Evolutionary conservation across 2,888 invertebrate species (phyloP).

Genomic region (Patella pellucida): DNA sequence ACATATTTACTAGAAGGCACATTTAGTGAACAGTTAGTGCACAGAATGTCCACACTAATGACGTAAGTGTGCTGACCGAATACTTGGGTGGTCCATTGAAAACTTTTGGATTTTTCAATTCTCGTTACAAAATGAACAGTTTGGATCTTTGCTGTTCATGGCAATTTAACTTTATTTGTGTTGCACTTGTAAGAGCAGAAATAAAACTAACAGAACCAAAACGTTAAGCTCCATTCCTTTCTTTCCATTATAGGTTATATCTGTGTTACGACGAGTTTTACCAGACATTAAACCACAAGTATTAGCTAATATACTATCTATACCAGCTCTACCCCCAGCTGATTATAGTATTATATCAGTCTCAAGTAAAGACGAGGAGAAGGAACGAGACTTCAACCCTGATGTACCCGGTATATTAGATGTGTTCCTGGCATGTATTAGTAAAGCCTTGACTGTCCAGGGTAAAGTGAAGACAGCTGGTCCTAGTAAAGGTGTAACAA

Average conservation of each 20-base stretch:
- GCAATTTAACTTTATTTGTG: too few relatives aligned
- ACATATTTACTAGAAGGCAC: too few relatives aligned
- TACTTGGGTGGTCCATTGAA: too few relatives aligned
- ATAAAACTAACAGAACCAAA: too few relatives aligned
- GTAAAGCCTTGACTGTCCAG: conserved; percentile 91
- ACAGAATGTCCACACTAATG: too few relatives aligned
- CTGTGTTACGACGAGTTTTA: conserved; percentile 86
- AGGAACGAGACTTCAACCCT: conserved; percentile 63
- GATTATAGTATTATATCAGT: conserved; percentile 83
- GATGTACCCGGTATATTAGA: conserved; percentile 83
- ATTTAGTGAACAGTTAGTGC: too few relatives aligned
- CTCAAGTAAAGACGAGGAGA: conserved; percentile 50
- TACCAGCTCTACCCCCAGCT: conserved; percentile 80
- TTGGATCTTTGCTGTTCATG: too few relatives aligned
- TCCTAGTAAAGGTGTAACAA: conserved; percentile 69
- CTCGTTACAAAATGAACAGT: too few relatives aligned
- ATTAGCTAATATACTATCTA: conserved; percentile 83
- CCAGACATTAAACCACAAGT: conserved; percentile 90
- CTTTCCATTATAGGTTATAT: conserved; percentile 85
- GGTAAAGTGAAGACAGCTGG: conserved; percentile 83
- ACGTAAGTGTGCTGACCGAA: too few relatives aligned
- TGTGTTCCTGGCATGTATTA: conserved; percentile 90
- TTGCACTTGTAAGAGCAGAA: too few relatives aligned
- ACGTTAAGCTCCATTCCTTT: too few relatives aligned
- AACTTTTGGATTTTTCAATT: too few relatives aligned